phyloP scores from a whole-genome alignment of 2,797 vertebrate species.

The Protosalanx chinensis region DNA sequence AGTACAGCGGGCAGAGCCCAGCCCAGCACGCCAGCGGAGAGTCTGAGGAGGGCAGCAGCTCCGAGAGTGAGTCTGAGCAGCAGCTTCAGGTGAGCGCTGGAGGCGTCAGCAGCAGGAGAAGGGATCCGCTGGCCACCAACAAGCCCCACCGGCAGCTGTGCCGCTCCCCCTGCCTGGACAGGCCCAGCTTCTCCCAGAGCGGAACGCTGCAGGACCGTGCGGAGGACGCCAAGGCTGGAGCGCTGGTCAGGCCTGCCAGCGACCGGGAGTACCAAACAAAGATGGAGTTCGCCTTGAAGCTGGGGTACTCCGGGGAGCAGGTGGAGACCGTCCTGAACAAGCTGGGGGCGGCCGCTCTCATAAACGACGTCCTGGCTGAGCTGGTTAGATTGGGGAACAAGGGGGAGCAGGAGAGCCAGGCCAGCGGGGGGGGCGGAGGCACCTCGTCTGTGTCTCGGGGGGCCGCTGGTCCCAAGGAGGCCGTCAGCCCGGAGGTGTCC shows the following conservation, averaged over 20 bases:
- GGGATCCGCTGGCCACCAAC: constrained; percentile 75
- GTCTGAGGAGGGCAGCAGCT: constrained; percentile 90
- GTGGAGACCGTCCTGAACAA: constrained; percentile 93
- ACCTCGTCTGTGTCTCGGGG: constrained; percentile 67
- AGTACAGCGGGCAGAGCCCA: constrained; percentile 72
- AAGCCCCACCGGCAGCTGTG: constrained; percentile 94
- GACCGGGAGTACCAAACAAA: constrained; percentile 92
- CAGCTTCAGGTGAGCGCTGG: constrained; percentile 62
- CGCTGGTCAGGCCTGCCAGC: constrained; percentile 61
- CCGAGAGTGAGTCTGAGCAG: constrained; percentile 86
- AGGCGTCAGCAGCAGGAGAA: constrained; percentile 60
- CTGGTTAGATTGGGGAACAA: constrained; percentile 95
- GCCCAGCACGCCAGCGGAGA: constrained; percentile 71
- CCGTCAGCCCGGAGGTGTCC: constrained; percentile 84
- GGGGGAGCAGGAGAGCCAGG: constrained; percentile 84
- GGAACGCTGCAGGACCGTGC: constrained; percentile 83
- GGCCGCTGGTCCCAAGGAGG: constrained; percentile 80
- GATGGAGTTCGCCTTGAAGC: constrained; percentile 97
- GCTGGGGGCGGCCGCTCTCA: constrained; percentile 88
- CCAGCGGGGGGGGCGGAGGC: constrained; percentile 51
- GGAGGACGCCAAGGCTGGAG: constrained; percentile 65
- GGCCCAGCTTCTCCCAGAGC: constrained; percentile 94
- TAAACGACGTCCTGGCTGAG: constrained; percentile 94
- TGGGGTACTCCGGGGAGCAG: constrained; percentile 93
- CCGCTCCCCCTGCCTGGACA: constrained; percentile 93